Percentiles rank a stretch among this genome's conserved stretches.
phyloP scores from a whole-genome alignment of 2,888 invertebrate genomes.

The Diloba caeruleocephala region DNA sequence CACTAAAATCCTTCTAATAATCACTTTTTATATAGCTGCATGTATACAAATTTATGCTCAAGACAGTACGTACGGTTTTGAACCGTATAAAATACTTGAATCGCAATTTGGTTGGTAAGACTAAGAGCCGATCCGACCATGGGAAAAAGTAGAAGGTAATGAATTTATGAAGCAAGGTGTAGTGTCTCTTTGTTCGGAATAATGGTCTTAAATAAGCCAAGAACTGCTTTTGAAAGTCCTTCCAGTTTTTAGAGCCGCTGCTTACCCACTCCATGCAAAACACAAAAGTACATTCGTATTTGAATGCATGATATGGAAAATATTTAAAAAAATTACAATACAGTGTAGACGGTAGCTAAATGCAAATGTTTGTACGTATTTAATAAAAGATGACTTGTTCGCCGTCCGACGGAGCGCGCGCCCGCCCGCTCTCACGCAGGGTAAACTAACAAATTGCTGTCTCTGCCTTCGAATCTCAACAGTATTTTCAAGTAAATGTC shows the following conservation, averaged over 20 bases:
- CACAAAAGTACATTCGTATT: slow-evolving; percentile 31
- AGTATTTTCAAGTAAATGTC: slow-evolving; percentile 59
- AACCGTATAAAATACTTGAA: too few species aligned
- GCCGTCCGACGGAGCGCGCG: slow-evolving; percentile 36
- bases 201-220: too few species aligned
- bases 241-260: slow-evolving; percentile 5
- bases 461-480: slow-evolving; percentile 44
- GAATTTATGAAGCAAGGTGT: too few species aligned
- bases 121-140: too few species aligned
- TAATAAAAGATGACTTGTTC: slow-evolving; percentile 60
- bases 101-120: too few species aligned
- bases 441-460: slow-evolving; percentile 70
- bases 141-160: too few species aligned
- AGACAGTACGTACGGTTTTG: too few species aligned
- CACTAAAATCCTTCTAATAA: too few species aligned
- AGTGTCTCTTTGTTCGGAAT: too few species aligned
- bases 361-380: slow-evolving; percentile 56
- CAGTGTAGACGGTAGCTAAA: slow-evolving; percentile 36
- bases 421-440: slow-evolving; percentile 48
- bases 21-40: too few species aligned
- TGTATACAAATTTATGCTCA: too few species aligned
- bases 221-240: background rate
- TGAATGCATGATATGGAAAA: slow-evolving; percentile 35
- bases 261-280: slow-evolving; percentile 25
- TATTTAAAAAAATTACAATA: slow-evolving; percentile 41